Percentiles rank a stretch among this genome's conserved stretches.
phyloP scores from a whole-genome alignment of 2,888 invertebrate genomes.

The Entomobrya multifasciata region DNA sequence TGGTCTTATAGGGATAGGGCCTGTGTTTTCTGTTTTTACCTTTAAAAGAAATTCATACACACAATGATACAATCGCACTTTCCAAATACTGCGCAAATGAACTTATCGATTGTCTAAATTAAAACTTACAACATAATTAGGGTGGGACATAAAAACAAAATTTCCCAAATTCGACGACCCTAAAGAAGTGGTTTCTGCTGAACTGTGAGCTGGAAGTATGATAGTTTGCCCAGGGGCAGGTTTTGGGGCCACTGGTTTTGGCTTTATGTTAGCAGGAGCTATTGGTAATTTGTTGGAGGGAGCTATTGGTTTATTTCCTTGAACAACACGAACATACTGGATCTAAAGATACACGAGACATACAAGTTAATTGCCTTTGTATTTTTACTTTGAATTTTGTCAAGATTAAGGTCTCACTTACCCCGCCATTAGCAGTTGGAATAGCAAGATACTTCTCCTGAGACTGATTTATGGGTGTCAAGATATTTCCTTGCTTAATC shows the following conservation, averaged over 20 bases:
- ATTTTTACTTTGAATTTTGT: too few species aligned
- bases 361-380: too few species aligned
- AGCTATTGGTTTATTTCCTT: constrained; percentile 70
- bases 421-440: constrained; percentile 45
- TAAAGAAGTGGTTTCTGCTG: constrained; percentile 67
- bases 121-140: constrained; percentile 77
- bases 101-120: neutral
- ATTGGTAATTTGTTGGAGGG: constrained; percentile 79
- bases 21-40: constrained; percentile 74
- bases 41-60: constrained; percentile 32
- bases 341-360: constrained; percentile 81
- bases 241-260: constrained; percentile 78
- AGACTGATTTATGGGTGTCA: constrained; percentile 72
- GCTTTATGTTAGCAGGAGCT: constrained; percentile 76
- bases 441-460: constrained; percentile 55
- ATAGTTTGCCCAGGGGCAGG: constrained; percentile 76
- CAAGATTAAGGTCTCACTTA: too few species aligned
- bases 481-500: constrained; percentile 81
- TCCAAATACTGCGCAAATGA: neutral
- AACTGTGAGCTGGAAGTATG: constrained; percentile 72
- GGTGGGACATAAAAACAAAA: constrained; percentile 77
- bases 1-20: constrained; percentile 75
- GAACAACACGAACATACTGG: constrained; percentile 87
- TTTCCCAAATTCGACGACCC: constrained; percentile 75
- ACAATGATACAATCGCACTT: neutral